Base-by-base conservation (phyloP, 2,888 invertebrate genomes). In the Watsonalla binaria region DNA sequence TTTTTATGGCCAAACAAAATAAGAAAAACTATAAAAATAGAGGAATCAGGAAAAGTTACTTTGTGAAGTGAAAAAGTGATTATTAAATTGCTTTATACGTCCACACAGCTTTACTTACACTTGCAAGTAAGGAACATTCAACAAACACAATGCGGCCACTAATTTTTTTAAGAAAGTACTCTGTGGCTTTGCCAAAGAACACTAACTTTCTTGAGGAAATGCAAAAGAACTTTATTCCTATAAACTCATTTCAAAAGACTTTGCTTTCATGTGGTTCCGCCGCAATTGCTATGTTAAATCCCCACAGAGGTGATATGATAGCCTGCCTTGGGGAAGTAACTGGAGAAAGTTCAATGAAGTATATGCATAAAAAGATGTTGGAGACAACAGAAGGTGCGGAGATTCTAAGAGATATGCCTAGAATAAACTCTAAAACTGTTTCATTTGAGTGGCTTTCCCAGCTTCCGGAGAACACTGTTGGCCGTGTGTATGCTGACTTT, bases 291-390 rank as follows among this genome's bases (percentile, higher is more conserved):
- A 85, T 99, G 47, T 72, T 95, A 8, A 93, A 98, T 87, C 99
- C 99, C 6, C 74, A 82, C 55, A 90, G 96, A 59, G 95, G 93
- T 14, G 98, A 99, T 78, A 97, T 98, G 97, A 96, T 99, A 65
- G 98, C 98, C 24, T 96, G 97, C 62, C 92, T 98, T 65, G 98
- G 98, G 0, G 99, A 99, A 90, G 96, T 97, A 0, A 97, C 98
- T 8, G 98, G 94, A 4, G 89, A 91, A 61, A 78, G 77, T 48
- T 96, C 98, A 5, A 89, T 98, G 6, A 89, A 90, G 59, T 92
- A 93, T 68, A 96, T 99, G 86, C 90, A 93, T 52, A 79, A 90
- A 46, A 92, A 93, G 78, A 98, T 99, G 98, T 82, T 93, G 60
- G 85, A 91, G 48, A 95, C 95, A 54, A 80, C 92, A 2, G 97